Conservation (phyloP, 2,888 invertebrate species). For the Synanthedon myopaeformis region DNA sequence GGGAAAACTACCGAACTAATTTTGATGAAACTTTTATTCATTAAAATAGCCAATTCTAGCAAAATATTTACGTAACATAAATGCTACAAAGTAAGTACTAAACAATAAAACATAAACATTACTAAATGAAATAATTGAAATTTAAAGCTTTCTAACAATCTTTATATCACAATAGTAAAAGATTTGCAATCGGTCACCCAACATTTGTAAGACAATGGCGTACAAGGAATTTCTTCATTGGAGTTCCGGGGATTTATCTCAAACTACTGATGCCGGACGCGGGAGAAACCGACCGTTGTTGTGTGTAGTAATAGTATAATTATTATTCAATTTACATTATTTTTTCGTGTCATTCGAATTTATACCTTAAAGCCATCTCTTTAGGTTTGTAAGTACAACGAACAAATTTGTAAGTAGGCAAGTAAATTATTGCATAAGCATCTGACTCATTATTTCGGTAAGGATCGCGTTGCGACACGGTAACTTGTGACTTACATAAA, state of each 20-base stretch:
- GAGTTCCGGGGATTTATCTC: slow-evolving; percentile 1
- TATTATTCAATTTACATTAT: neutral
- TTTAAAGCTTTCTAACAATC: too few relatives aligned
- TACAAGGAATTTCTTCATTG: neutral
- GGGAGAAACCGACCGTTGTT: slow-evolving; percentile 1
- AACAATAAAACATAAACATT: too few relatives aligned
- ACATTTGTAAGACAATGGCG: neutral
- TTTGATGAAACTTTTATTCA: too few relatives aligned
- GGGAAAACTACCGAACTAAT: too few relatives aligned
- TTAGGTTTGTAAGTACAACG: neutral
- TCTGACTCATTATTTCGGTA: slow-evolving; percentile 1
- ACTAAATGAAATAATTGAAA: too few relatives aligned
- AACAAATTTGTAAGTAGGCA: neutral
- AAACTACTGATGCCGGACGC: slow-evolving; percentile 2
- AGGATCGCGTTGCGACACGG: slow-evolving; percentile 1
- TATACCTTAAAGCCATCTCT: neutral
- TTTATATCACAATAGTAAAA: too few relatives aligned
- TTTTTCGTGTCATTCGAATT: neutral
- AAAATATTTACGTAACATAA: too few relatives aligned
- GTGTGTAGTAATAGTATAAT: neutral
- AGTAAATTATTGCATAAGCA: slow-evolving; percentile 3
- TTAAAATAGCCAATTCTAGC: too few relatives aligned
- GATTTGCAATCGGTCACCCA: too few relatives aligned
- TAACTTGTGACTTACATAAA: neutral
- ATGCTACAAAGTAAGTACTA: too few relatives aligned